Evolutionary conservation across 2,113 vertebrate genomes (phyloP), one percentile per base, ranked within the genome.

Genomic region (Siniperca chuatsi): DNA sequence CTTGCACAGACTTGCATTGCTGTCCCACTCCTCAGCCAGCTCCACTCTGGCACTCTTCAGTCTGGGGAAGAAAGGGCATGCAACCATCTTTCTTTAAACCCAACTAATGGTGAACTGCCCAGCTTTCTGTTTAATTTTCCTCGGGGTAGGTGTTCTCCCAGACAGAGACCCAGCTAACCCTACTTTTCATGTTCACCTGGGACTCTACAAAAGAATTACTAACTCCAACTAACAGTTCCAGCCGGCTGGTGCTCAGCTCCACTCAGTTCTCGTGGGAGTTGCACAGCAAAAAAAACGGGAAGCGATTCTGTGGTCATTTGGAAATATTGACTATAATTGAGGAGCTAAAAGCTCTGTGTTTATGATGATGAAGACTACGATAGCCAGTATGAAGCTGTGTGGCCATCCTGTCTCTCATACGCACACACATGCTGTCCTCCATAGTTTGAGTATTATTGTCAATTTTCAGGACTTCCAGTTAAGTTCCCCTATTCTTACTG

Each of bases 211-310:
- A 92, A 84, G 46, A 92, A 89, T 90, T 93, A 92, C 93, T 92
- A 92, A 93, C 93, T 90, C 89, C 92, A 76, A 93, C 92, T 93
- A 94, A 94, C 93, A 92, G 92, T 90, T 92, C 87, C 89, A 89
- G 91, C 89, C 82, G 73, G 88, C 91, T 92, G 92, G 87, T 86
- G 92, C 90, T 86, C 87, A 70, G 85, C 90, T 91, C 75, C 60
- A 77, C 78, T 81, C 87, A 75, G 55, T 81, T 84, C 62, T 75
- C 46, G 11, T 68, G 64, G 88, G 86, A 89, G 83, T 42, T 79
- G 75, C 74, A 69, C 86, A 74, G 84, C 75, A 42, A 88, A 76
- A 78, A 83, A 44, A 68, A 9, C 74, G 83, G 73, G 88, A 90
- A 88, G 83, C 29, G 72, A 91, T 84, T 87, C 79, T 82, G 78